Conservation (phyloP, 2,113 vertebrate genomes). For the Leptocoma aspasia region DNA sequence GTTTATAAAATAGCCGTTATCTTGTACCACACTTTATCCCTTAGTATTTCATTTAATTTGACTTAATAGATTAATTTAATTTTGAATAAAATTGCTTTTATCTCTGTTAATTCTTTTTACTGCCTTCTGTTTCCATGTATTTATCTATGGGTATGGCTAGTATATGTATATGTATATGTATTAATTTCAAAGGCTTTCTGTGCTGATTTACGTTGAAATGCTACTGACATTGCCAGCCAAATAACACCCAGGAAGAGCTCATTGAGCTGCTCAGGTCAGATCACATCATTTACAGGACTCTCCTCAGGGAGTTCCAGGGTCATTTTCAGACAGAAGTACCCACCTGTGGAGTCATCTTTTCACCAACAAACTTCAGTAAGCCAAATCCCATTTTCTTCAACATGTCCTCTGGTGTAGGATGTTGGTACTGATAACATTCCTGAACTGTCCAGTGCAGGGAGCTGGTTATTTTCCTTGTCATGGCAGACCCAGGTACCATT, state of each 20-base stretch:
- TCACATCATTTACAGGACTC: background rate
- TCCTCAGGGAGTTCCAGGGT: background rate
- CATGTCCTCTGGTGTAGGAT: background rate
- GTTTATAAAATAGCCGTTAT: background rate
- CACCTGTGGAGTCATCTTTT: background rate
- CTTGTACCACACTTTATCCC: background rate
- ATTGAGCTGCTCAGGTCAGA: background rate
- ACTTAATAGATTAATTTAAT: background rate
- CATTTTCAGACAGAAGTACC: background rate
- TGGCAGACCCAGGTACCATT: background rate
- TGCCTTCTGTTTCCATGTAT: background rate
- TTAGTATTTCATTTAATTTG: background rate
- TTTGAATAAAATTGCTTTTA: background rate
- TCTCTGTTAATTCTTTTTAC: background rate
- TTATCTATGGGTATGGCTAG: background rate
- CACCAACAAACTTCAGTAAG: background rate
- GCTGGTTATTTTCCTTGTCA: background rate
- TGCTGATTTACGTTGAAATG: background rate
- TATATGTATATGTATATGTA: background rate
- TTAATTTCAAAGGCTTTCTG: background rate
- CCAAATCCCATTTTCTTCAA: background rate
- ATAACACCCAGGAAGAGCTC: background rate
- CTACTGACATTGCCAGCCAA: background rate
- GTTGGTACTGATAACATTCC: background rate
- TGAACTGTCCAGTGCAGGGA: background rate